phyloP scores from a whole-genome alignment of 2,113 vertebrate genomes.

The Cyanistes caeruleus region DNA sequence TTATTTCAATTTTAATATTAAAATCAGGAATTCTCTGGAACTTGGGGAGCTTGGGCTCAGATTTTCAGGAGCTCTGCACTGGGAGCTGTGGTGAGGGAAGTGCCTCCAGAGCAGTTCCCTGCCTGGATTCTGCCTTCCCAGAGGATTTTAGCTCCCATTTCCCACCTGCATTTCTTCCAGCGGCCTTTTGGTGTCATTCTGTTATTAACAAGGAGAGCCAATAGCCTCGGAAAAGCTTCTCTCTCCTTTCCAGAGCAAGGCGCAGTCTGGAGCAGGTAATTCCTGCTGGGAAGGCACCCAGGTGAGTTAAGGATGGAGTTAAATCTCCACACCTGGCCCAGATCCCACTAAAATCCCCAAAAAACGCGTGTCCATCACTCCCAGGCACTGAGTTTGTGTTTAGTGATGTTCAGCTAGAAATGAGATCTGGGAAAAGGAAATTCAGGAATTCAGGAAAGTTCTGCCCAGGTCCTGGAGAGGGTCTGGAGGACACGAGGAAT shows the following conservation, averaged over 20 bases:
- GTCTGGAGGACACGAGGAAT: too few species aligned
- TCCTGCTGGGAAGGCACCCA: background rate
- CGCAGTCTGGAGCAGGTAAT: background rate
- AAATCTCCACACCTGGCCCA: background rate
- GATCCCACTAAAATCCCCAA: background rate
- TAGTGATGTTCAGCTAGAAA: background rate
- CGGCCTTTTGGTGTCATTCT: slow-evolving; percentile 81
- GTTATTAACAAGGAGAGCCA: slow-evolving; percentile 60
- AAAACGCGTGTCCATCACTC: background rate
- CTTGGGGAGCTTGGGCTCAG: background rate
- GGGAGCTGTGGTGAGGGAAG: rapidly evolving
- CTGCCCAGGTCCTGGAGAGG: background rate
- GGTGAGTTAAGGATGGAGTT: background rate
- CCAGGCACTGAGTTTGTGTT: background rate
- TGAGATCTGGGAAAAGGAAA: background rate
- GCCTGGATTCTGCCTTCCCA: background rate
- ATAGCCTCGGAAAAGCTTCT: background rate
- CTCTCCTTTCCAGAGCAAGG: background rate
- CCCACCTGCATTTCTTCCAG: slow-evolving; percentile 72
- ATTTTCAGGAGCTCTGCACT: background rate
- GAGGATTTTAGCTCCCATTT: background rate
- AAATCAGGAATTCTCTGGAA: background rate
- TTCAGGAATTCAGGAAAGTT: background rate
- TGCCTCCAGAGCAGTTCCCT: rapidly evolving
- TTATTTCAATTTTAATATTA: background rate